Evolutionary conservation across 2,888 invertebrate genomes (phyloP).

Genomic region (Cabera pusaria): DNA sequence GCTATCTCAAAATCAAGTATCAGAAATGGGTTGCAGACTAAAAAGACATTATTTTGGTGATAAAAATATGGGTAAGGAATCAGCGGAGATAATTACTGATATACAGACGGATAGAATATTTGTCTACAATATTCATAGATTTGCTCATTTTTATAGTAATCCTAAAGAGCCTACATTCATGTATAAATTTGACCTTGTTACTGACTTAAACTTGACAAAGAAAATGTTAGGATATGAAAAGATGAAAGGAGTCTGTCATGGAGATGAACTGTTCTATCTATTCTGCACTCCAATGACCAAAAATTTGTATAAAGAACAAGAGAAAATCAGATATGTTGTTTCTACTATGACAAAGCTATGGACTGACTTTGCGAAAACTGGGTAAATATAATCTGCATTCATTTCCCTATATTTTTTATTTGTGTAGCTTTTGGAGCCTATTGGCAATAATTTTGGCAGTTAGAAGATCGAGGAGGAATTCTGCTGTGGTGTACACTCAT

Average conservation of each 20-base stretch:
- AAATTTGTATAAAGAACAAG: constrained; percentile 48
- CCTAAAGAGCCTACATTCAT: constrained; percentile 43
- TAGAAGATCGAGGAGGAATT: too few relatives aligned
- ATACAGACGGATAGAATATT: constrained; percentile 50
- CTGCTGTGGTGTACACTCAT: too few relatives aligned
- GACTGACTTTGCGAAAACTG: constrained; percentile 67
- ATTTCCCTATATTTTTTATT: too few relatives aligned
- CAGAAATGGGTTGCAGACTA: constrained; percentile 47
- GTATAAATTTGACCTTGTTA: constrained; percentile 55
- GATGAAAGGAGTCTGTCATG: constrained; percentile 65
- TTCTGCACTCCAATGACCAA: constrained; percentile 60
- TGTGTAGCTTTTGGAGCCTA: too few relatives aligned
- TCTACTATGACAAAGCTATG: constrained; percentile 66
- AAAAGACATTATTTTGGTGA: constrained; percentile 50
- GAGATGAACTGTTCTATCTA: constrained; percentile 74
- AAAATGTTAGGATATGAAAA: constrained; percentile 28
- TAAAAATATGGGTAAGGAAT: constrained; percentile 39
- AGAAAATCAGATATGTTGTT: constrained; percentile 50
- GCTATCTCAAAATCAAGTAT: constrained; percentile 26
- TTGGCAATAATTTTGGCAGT: too few relatives aligned
- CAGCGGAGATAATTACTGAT: constrained; percentile 37
- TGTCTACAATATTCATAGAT: constrained; percentile 50
- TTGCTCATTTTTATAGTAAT: constrained; percentile 44
- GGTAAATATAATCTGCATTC: too few relatives aligned
- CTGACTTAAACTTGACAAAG: constrained; percentile 56